Conservation (phyloP, 2,888 invertebrate genomes). For the Pyrgus malvae region DNA sequence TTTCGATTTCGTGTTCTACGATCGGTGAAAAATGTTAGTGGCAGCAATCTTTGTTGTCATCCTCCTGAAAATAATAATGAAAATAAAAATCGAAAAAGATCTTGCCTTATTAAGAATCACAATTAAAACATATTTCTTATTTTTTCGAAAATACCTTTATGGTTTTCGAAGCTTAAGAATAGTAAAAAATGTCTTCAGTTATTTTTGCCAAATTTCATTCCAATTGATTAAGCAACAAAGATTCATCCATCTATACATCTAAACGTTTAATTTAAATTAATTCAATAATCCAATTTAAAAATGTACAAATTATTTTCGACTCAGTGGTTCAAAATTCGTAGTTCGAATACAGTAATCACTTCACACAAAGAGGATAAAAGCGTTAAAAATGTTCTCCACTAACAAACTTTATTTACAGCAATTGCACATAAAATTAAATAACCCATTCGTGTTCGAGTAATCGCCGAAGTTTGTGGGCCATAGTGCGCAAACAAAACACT, state of each 20-base stretch:
- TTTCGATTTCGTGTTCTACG: slow-evolving; percentile 7
- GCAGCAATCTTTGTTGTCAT: too few species aligned
- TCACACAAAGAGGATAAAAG: slow-evolving; percentile 7
- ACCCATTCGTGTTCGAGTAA: slow-evolving; percentile 19
- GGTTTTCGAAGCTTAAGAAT: too few species aligned
- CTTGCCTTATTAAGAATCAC: too few species aligned
- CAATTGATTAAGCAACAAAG: too few species aligned
- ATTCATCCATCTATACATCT: too few species aligned
- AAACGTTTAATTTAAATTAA: too few species aligned
- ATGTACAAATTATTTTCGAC: slow-evolving; percentile 5
- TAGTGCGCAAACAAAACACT: slow-evolving; percentile 20
- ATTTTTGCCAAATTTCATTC: too few species aligned
- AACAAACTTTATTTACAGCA: slow-evolving; percentile 25
- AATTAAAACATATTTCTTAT: too few species aligned
- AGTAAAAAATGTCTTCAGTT: too few species aligned
- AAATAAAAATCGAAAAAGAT: too few species aligned
- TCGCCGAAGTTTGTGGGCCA: slow-evolving; percentile 19
- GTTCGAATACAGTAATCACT: slow-evolving; percentile 1
- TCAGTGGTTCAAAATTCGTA: slow-evolving; percentile 2
- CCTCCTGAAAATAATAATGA: too few species aligned
- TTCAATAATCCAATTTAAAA: slow-evolving; percentile 1
- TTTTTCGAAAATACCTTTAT: too few species aligned
- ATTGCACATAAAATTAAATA: slow-evolving; percentile 27
- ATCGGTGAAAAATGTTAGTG: slow-evolving; percentile 22
- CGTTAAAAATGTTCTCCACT: slow-evolving; percentile 10